A percentile compares a stretch with the other conserved stretches of the same genome.
Evolutionary conservation across 2,888 invertebrate genomes (phyloP).

Genomic region (Megaustenia siamemsis): DNA sequence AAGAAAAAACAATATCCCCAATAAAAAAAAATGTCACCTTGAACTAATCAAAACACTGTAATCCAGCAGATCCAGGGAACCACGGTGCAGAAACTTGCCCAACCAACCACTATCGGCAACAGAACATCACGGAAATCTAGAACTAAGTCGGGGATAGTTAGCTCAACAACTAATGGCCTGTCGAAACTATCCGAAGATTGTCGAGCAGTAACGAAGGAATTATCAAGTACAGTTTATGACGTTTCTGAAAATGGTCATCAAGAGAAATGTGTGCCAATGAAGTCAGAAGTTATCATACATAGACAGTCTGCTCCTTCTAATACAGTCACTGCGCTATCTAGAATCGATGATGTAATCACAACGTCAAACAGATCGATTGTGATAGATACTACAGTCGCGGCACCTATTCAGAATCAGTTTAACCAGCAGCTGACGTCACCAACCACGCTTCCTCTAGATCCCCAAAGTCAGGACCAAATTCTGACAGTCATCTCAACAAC

Average conservation of each 20-base stretch:
- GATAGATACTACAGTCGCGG: no score
- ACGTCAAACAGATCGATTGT: background rate
- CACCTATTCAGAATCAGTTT: background rate
- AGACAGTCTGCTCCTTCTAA: background rate
- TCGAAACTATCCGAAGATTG: background rate
- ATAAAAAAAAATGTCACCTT: no score
- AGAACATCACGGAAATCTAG: slow-evolving; percentile 35
- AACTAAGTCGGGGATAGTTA: slow-evolving; percentile 40
- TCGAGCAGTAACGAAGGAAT: background rate
- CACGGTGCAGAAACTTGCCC: no score
- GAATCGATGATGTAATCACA: background rate
- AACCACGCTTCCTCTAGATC: background rate
- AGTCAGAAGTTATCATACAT: background rate
- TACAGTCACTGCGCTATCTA: background rate
- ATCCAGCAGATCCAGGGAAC: no score
- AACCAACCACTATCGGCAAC: no score
- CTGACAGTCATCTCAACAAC: slow-evolving; percentile 12
- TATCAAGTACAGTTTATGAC: background rate
- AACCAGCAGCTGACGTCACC: background rate
- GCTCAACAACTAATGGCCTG: slow-evolving; percentile 34
- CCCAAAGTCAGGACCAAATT: background rate
- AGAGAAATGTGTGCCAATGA: background rate
- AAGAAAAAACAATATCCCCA: no score
- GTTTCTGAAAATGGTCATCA: background rate
- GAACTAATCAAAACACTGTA: no score